These are phyloP conservation scores for Macrocentrus cingulum DNA, from an alignment of 1,140 invertebrate species.

Conservation along the genomic window DNA sequence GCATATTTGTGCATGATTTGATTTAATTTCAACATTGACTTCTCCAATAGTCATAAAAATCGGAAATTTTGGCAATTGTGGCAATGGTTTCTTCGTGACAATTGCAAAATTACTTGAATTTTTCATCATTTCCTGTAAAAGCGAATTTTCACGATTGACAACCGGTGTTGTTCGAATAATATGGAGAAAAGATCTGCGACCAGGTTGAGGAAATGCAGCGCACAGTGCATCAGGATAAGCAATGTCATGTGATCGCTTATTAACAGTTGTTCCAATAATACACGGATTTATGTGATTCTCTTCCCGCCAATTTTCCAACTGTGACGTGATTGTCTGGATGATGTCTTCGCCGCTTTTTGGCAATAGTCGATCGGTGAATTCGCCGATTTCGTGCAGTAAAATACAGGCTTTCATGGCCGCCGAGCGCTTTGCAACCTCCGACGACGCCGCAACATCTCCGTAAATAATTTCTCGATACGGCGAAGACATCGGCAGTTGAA, in stretches of 20 bases:
- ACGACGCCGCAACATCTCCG: slow-evolving; percentile 55
- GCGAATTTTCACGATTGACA: slow-evolving; percentile 45
- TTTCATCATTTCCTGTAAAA: slow-evolving; percentile 46
- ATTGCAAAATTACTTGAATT: slow-evolving; percentile 60
- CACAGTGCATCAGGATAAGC: slow-evolving; percentile 50
- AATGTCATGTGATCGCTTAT: slow-evolving; percentile 58
- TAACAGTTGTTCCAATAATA: slow-evolving; percentile 69
- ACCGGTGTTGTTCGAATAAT: slow-evolving; percentile 64
- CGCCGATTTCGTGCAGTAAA: slow-evolving; percentile 69
- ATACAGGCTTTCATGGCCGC: slow-evolving; percentile 79
- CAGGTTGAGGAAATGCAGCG: slow-evolving; percentile 48
- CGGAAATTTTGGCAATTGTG: slow-evolving; percentile 77
- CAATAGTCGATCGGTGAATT: slow-evolving; percentile 77
- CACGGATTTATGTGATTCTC: slow-evolving; percentile 36
- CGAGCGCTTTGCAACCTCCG: slow-evolving; percentile 74
- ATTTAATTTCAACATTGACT: slow-evolving; percentile 66
- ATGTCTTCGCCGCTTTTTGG: slow-evolving; percentile 62
- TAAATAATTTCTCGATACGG: slow-evolving; percentile 33
- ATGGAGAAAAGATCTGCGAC: slow-evolving; percentile 60
- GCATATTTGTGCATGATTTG: slow-evolving; percentile 57
- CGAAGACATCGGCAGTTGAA: slow-evolving; percentile 45
- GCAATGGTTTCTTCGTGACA: slow-evolving; percentile 62
- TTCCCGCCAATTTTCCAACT: slow-evolving; percentile 62
- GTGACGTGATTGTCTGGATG: slow-evolving; percentile 40
- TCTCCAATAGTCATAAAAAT: slow-evolving; percentile 84